Evolutionary conservation across 2,113 vertebrate genomes (phyloP).

Genomic region (Campylorhamphus procurvoides): DNA sequence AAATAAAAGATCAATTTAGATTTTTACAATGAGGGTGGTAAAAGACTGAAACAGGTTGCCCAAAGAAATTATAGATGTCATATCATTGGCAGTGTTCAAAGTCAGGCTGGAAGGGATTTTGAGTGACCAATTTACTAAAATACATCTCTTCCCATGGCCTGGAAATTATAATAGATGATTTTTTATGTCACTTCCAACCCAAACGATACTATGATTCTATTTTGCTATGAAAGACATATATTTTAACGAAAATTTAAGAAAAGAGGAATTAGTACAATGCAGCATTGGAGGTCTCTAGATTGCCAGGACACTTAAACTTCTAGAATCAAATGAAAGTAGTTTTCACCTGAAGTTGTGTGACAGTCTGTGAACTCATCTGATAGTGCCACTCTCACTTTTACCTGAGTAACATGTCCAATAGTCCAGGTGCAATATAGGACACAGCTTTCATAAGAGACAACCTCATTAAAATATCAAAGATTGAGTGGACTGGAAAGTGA

Average conservation of each 20-base stretch:
- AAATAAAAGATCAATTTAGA: background rate
- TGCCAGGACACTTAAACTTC: background rate
- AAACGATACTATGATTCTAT: background rate
- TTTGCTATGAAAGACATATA: background rate
- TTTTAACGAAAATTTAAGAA: background rate
- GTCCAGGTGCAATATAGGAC: background rate
- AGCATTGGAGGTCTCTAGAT: background rate
- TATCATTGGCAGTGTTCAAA: background rate
- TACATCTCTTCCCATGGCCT: fast-evolving
- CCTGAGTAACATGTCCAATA: background rate
- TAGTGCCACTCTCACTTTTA: background rate
- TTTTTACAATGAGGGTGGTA: background rate
- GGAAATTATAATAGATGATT: background rate
- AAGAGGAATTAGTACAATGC: background rate
- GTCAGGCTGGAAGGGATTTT: background rate
- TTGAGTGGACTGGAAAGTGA: background rate
- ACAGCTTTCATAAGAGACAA: background rate
- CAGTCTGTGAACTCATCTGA: background rate
- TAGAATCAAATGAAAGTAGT: background rate
- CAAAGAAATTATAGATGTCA: background rate
- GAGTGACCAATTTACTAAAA: background rate
- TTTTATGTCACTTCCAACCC: fast-evolving
- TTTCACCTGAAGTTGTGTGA: background rate
- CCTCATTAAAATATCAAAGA: background rate
- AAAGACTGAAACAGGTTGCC: background rate